Base-by-base conservation (phyloP, 2,888 invertebrate genomes). In the Morpho deidamia region DNA sequence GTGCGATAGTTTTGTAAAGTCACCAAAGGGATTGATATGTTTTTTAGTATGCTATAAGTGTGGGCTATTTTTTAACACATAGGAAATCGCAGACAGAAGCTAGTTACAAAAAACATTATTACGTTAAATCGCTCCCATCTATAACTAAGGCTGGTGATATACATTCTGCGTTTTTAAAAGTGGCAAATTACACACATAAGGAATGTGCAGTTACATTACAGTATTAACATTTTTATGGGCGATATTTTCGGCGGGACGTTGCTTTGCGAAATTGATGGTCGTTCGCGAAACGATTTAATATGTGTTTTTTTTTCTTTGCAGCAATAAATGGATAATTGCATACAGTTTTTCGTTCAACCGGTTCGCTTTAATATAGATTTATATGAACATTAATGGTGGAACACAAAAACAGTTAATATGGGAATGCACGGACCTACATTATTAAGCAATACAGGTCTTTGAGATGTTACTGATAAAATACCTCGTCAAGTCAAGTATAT, bases 201-300 rank as follows among this genome's bases (percentile, higher is more conserved):
- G 81, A 86, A 83, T 83, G 87, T 81, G 83, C 87, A 84, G 73
- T 85, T 76, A 81, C 80, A 87, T 85, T 83, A 79, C 71, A 61
- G 83, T 81, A 89, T 89, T 88, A 83, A 86, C 87, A 87, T 87
- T 82, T 87, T 87, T 85, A 88, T 86, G 78, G 85, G 72, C 83
- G 64, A 83, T 89, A 85, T 80, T 82, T 87, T 78, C 65, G 63
- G 70, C 71, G 72, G 71, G 76, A 78, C 76, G 83, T 71, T 73
- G 71, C 69, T 60, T 67, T 59, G 64, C 58, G 70, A 74, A 85
- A 85, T 86, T 83, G 85, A 87, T 86, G 81, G 76, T 53, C 62
- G 64, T 68, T 63, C 67, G 65, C 67, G 76, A 85, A 82, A 76
- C 71, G 69, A 67, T 69, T 78, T 81, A 81, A 53, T 55, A 47